A percentile compares a stretch with the other conserved stretches of the same genome.
Evolutionary conservation across 2,888 invertebrate genomes (phyloP).

Genomic region (Automeris io): DNA sequence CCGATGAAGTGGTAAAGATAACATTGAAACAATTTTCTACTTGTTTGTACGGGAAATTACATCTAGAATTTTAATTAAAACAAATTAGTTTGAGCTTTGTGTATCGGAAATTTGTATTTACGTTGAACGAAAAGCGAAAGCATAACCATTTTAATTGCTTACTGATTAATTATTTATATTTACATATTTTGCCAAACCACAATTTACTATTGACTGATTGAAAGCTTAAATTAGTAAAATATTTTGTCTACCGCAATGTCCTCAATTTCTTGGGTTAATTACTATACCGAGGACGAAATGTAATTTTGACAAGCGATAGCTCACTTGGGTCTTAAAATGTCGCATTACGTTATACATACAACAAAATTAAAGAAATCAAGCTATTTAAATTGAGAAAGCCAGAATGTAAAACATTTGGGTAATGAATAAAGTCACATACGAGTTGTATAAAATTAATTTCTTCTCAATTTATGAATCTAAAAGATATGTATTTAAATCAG

Average conservation of each 20-base stretch:
- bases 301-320: constrained; percentile 16
- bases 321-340: constrained; percentile 5
- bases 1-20: no score
- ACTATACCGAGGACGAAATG: constrained; percentile 22
- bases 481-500: no score
- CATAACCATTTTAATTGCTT: constrained; percentile 1
- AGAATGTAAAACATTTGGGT: no score
- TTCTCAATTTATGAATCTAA: no score
- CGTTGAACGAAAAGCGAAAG: not conserved
- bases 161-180: constrained; percentile 20
- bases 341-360: constrained; percentile 13
- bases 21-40: not conserved
- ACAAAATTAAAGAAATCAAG: constrained; percentile 8
- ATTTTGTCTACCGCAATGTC: constrained; percentile 19
- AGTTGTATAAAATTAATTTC: no score
- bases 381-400: constrained; percentile 8
- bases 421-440: no score
- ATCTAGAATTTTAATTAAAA: constrained; percentile 11
- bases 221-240: constrained; percentile 49
- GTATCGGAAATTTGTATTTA: constrained; percentile 11
- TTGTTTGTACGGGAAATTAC: constrained; percentile 8
- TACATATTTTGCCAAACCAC: constrained; percentile 25
- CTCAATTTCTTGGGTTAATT: constrained; percentile 27
- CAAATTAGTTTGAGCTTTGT: constrained; percentile 9
- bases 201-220: constrained; percentile 47